Base-by-base conservation (phyloP, 2,797 vertebrate species). In the Bucorvus abyssinicus region DNA sequence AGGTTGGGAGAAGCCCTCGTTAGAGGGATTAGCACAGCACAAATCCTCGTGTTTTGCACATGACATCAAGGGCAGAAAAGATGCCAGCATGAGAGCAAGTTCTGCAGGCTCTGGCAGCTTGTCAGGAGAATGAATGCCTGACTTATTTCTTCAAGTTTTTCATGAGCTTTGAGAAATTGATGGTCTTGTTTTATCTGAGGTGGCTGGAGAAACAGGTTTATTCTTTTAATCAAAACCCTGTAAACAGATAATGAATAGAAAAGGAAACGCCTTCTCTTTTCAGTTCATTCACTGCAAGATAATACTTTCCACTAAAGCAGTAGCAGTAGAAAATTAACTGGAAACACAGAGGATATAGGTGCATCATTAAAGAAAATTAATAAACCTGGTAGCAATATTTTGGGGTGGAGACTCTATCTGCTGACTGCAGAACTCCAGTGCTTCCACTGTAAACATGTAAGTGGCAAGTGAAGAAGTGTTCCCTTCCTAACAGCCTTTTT, bases 41-140 rank as follows among this genome's bases (percentile, higher is more conserved):
- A 97, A 97, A 94, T 95, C 97, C 97, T 97, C 96, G 80, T 97
- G 96, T 84, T 97, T 84, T 97, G 95, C 98, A 97, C 98, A 98
- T 98, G 98, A 98, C 97, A 97, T 93, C 40, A 90, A 95, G 96
- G 50, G 95, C 80, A 97, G 94, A 92, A 97, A 95, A 95, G 29
- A 81, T 5, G 21, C 77, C 87, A 93, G 82, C 30, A 6, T 78
- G 91, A 92, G 76, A 94, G 83, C 40, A 84, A 95, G 93, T 94
- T 90, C 93, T 94, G 91, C 34, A 38, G 92, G 84, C 74, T 84
- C 94, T 97, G 97, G 97, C 97, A 80, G 88, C 65, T 70, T 94
- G 90, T 96, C 97, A 96, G 50, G 60, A 90, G 80, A 56, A 59
- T 68, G 94, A 97, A 94, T 80, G 87, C 89, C 96, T 97, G 93